Evolutionary conservation across 2,888 invertebrate genomes (phyloP).

Genomic region (Melolontha melolontha): DNA sequence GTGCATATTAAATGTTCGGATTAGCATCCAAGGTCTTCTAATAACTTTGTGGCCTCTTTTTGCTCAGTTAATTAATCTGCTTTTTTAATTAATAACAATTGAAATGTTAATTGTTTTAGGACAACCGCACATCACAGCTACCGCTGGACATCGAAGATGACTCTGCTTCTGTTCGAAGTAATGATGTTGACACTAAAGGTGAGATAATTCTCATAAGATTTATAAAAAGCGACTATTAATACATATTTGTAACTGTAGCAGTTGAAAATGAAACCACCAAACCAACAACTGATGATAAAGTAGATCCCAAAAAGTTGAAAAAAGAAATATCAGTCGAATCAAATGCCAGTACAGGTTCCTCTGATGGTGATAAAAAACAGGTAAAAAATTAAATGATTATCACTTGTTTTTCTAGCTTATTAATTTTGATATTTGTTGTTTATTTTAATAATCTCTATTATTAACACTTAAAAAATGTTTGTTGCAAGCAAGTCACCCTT

Average conservation of each 20-base stretch:
- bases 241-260: constrained; percentile 57
- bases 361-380: constrained; percentile 53
- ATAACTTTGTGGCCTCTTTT: constrained; percentile 1
- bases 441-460: too few species aligned
- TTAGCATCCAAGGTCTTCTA: constrained; percentile 3
- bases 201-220: constrained; percentile 53
- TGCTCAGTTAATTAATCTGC: constrained; percentile 10
- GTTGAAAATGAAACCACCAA: constrained; percentile 63
- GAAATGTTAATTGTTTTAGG: constrained; percentile 68
- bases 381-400: too few species aligned
- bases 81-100: constrained; percentile 22
- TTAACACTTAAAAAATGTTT: not conserved
- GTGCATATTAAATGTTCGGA: too few species aligned
- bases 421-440: too few species aligned
- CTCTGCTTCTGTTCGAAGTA: constrained; percentile 84
- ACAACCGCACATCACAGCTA: constrained; percentile 90
- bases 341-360: constrained; percentile 44
- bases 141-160: constrained; percentile 94
- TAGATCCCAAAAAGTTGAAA: constrained; percentile 52
- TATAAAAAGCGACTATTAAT: not conserved
- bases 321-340: constrained; percentile 51
- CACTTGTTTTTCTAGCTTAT: constrained; percentile 9
- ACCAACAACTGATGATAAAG: constrained; percentile 51
- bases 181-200: constrained; percentile 87
- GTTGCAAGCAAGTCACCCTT: constrained; percentile 28